Evolutionary conservation across 2,797 vertebrate genomes (phyloP).

Genomic region (Cynopterus sphinx): DNA sequence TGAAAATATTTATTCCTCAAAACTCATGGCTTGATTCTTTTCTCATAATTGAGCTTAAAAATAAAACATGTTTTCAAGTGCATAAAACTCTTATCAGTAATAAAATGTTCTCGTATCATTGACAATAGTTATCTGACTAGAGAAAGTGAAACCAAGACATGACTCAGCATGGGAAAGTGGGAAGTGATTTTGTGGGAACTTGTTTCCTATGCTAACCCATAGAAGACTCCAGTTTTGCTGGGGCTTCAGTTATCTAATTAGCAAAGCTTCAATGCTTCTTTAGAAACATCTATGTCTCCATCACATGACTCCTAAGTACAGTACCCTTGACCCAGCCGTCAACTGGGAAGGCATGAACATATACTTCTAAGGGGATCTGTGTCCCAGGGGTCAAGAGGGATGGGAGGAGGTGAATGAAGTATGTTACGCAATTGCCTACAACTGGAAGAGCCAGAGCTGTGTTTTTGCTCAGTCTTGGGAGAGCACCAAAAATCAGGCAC

Average conservation of each 20-base stretch:
- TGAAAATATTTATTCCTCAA: neutral
- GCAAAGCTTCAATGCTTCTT: neutral
- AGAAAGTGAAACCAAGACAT: slow-evolving; percentile 57
- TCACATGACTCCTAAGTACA: neutral
- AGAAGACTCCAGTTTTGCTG: neutral
- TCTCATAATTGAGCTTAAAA: slow-evolving; percentile 33
- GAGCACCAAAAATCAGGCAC: slow-evolving; percentile 26
- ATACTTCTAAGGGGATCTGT: neutral
- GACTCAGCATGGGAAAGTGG: slow-evolving; percentile 69
- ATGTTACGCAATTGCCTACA: neutral
- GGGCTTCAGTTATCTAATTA: neutral
- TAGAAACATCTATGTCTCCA: neutral
- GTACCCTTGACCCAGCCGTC: neutral
- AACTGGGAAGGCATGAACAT: neutral
- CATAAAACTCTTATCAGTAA: neutral
- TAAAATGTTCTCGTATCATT: neutral
- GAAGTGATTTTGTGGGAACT: slow-evolving; percentile 62
- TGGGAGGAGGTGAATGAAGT: neutral
- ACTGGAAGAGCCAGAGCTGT: neutral
- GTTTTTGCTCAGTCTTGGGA: slow-evolving; percentile 6
- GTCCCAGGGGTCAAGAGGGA: neutral
- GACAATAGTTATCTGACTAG: slow-evolving; percentile 29
- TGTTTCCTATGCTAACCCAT: neutral
- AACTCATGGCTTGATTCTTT: neutral
- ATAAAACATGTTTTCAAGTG: slow-evolving; percentile 22